These are phyloP conservation scores for Scotopteryx bipunctaria DNA, from an alignment of 2,888 invertebrate species.

Conservation along the genomic window DNA sequence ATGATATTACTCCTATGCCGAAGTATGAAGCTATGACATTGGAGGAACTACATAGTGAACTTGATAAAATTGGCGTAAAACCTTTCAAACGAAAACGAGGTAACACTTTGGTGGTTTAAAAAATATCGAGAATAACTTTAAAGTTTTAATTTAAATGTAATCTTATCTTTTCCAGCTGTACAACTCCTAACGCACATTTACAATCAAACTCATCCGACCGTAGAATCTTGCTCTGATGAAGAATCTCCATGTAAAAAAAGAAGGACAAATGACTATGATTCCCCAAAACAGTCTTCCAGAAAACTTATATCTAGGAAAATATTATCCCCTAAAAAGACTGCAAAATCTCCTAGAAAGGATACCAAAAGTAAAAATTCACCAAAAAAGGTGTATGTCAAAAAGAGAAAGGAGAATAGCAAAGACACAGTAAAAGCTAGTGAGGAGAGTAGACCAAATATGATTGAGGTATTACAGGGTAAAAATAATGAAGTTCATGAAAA, in stretches of 20 bases:
- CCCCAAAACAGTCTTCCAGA: slow-evolving; percentile 19
- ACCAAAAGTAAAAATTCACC: slow-evolving; percentile 19
- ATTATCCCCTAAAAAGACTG: slow-evolving; percentile 20
- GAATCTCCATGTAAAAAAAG: slow-evolving; percentile 58
- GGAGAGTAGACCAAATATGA: slow-evolving; percentile 9
- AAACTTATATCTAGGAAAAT: slow-evolving; percentile 27
- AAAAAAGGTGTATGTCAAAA: slow-evolving; percentile 1
- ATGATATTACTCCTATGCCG: slow-evolving; percentile 82
- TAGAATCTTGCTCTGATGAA: slow-evolving; percentile 56
- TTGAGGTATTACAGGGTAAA: slow-evolving; percentile 31
- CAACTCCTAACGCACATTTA: slow-evolving; percentile 86
- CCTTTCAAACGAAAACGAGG: slow-evolving; percentile 85
- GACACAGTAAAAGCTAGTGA: neutral
- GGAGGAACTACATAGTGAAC: slow-evolving; percentile 79
- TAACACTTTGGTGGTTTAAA: too few species aligned
- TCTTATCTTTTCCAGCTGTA: slow-evolving; percentile 81
- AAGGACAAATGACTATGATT: slow-evolving; percentile 46
- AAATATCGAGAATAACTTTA: too few species aligned
- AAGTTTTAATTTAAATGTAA: too few species aligned
- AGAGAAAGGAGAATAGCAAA: neutral
- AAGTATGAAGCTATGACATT: slow-evolving; percentile 84
- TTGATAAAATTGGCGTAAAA: slow-evolving; percentile 86
- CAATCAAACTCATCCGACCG: slow-evolving; percentile 86
- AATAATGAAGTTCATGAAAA: slow-evolving; percentile 53
- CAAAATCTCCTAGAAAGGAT: slow-evolving; percentile 35